phyloP scores from a whole-genome alignment of 2,797 vertebrate species.

The Sciurus carolinensis region DNA sequence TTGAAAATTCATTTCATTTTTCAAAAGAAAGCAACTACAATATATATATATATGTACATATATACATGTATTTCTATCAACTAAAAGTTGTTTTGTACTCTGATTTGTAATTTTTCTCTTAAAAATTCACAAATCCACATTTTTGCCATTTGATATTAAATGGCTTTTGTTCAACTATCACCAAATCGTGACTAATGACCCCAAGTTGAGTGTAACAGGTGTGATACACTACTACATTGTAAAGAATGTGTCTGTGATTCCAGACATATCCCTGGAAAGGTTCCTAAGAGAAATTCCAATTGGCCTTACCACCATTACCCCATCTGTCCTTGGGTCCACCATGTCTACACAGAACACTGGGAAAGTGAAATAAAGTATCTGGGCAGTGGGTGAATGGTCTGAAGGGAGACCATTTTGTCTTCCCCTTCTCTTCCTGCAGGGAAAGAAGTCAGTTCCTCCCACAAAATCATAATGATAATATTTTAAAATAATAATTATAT shows the following conservation, averaged over 20 bases:
- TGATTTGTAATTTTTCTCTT: neutral
- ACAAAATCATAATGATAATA: neutral
- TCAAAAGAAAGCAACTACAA: neutral
- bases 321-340: neutral
- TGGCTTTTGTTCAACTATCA: neutral
- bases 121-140: neutral
- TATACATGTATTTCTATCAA: neutral
- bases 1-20: neutral
- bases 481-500: too few relatives aligned
- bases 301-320: neutral
- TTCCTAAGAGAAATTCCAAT: neutral
- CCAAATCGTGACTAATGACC: neutral
- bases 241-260: neutral
- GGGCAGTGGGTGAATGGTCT: neutral
- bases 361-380: neutral
- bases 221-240: neutral
- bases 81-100: neutral
- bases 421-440: neutral
- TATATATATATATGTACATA: neutral
- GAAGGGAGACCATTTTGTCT: neutral
- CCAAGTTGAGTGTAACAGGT: neutral
- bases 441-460: neutral
- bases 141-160: neutral
- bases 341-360: neutral
- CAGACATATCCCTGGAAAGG: neutral